Percentiles rank a stretch among this genome's conserved stretches.
Evolutionary conservation across 1,140 invertebrate genomes (phyloP).

Genomic region (Danaus melanippus): DNA sequence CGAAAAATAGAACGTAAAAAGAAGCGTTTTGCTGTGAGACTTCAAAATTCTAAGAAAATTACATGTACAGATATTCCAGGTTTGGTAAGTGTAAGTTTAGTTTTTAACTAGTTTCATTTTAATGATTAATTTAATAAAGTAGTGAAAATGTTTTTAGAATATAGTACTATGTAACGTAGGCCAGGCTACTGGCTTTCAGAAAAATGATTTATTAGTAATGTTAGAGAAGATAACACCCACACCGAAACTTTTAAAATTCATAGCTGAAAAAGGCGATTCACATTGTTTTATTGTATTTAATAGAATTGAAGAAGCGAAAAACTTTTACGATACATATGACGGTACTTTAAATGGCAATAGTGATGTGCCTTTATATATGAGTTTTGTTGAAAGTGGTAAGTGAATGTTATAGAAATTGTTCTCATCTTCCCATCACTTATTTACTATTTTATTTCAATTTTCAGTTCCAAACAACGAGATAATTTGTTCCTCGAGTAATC

Average conservation of each 20-base stretch:
- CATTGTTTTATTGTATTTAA: slow-evolving; percentile 49
- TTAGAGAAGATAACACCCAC: slow-evolving; percentile 20
- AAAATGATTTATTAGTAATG: slow-evolving; percentile 31
- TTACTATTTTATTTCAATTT: slow-evolving; percentile 18
- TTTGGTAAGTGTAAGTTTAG: slow-evolving; percentile 27
- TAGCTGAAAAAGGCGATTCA: slow-evolving; percentile 54
- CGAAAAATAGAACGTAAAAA: slow-evolving; percentile 46
- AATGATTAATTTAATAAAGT: slow-evolving; percentile 6
- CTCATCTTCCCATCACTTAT: neutral
- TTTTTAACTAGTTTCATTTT: neutral
- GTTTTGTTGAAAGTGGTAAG: slow-evolving; percentile 54
- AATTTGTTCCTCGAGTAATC: slow-evolving; percentile 50
- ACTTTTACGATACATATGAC: slow-evolving; percentile 43
- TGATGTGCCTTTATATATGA: slow-evolving; percentile 43
- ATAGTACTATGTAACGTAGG: slow-evolving; percentile 58
- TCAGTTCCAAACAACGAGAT: slow-evolving; percentile 52
- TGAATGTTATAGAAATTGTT: slow-evolving; percentile 3
- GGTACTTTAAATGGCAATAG: slow-evolving; percentile 35
- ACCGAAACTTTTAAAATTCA: slow-evolving; percentile 36
- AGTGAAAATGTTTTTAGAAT: slow-evolving; percentile 39
- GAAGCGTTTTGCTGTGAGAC: slow-evolving; percentile 47
- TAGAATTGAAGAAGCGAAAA: slow-evolving; percentile 25
- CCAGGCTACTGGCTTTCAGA: slow-evolving; percentile 54
- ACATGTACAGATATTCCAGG: slow-evolving; percentile 29
- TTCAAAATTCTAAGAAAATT: slow-evolving; percentile 46